phyloP scores from a whole-genome alignment of 2,888 invertebrate genomes.

The Thymelicus lineola region DNA sequence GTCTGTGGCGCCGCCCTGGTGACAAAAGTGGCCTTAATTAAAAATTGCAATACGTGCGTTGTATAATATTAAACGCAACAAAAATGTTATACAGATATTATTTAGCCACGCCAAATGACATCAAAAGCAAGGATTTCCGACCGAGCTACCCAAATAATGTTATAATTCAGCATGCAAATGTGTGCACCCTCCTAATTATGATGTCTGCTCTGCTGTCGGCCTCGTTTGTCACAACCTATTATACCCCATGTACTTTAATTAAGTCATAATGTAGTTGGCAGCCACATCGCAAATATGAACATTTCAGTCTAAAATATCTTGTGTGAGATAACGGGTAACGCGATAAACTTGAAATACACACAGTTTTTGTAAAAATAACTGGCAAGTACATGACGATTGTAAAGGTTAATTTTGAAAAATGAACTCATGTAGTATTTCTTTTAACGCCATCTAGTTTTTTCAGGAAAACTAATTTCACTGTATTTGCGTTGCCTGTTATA shows the following conservation, averaged over 20 bases:
- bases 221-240: conserved; percentile 9
- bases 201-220: conserved; percentile 22
- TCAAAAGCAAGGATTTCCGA: conserved; percentile 11
- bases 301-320: not conserved
- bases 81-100: not conserved
- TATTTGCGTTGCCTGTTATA: no score
- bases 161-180: conserved; percentile 2
- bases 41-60: no score
- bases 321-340: not conserved
- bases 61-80: not conserved
- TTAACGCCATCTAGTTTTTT: no score
- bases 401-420: no score
- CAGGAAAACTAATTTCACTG: no score
- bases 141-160: not conserved
- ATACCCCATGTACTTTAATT: conserved; percentile 20
- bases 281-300: conserved; percentile 5
- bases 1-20: no score
- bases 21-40: no score
- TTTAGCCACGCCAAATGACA: not conserved
- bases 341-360: no score
- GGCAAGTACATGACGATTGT: no score
- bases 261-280: conserved; percentile 9
- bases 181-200: conserved; percentile 29
- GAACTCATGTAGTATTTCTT: no score
- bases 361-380: no score